Evolutionary conservation across 1,140 invertebrate species (phyloP).

Genomic region (Rhynchophorus ferrugineus): DNA sequence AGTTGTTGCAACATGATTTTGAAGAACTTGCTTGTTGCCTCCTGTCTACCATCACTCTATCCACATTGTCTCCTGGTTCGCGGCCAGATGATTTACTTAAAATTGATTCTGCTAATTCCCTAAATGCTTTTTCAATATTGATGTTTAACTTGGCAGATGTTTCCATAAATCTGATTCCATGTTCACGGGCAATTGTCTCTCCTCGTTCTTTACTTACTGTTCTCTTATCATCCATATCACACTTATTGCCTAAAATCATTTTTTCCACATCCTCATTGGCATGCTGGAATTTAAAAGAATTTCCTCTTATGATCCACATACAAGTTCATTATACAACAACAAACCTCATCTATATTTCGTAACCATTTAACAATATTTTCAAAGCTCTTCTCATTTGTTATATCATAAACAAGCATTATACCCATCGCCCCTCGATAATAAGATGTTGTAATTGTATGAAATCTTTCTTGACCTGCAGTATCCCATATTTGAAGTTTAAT

Average conservation of each 20-base stretch:
- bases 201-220: constrained; percentile 85
- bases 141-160: constrained; percentile 97
- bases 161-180: constrained; percentile 97
- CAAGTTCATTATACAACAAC: not conserved
- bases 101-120: constrained; percentile 93
- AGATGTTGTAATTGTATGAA: constrained; percentile 95
- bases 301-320: not conserved
- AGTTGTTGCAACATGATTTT: constrained; percentile 36
- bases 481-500: constrained; percentile 99
- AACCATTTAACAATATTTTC: constrained; percentile 99
- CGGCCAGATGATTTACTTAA: constrained; percentile 73
- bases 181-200: constrained; percentile 92
- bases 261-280: constrained; percentile 99
- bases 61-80: constrained; percentile 58
- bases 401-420: constrained; percentile 98
- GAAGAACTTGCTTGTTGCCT: constrained; percentile 44
- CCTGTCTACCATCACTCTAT: constrained; percentile 58
- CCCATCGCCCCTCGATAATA: constrained; percentile 98
- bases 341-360: constrained; percentile 92
- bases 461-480: constrained; percentile 90
- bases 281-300: constrained; percentile 58
- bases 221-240: constrained; percentile 97
- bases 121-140: constrained; percentile 96
- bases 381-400: constrained; percentile 96
- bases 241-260: constrained; percentile 99